phyloP scores from a whole-genome alignment of 2,888 invertebrate genomes.

The Callosobruchus maculatus region DNA sequence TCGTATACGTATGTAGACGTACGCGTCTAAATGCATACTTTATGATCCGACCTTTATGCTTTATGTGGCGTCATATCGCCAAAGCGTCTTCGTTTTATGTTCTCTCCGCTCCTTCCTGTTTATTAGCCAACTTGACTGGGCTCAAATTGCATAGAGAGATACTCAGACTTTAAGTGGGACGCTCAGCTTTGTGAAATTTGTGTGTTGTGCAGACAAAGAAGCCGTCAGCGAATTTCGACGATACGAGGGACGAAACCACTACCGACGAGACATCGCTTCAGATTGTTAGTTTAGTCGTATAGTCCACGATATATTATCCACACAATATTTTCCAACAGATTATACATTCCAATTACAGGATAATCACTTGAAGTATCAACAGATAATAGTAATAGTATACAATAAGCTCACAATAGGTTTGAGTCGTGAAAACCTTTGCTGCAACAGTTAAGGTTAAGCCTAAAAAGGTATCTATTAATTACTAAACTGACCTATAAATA shows the following conservation, averaged over 20 bases:
- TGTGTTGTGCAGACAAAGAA: not conserved
- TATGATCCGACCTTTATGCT: not conserved
- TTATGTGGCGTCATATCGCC: not conserved
- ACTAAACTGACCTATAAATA: too few species aligned
- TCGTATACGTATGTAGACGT: not conserved
- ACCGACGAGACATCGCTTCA: not conserved
- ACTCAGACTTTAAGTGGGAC: not conserved
- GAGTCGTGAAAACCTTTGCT: too few species aligned
- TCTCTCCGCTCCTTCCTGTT: not conserved
- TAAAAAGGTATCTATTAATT: too few species aligned
- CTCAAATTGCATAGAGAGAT: not conserved
- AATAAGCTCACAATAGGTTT: too few species aligned
- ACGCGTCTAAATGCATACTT: not conserved
- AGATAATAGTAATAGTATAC: too few species aligned
- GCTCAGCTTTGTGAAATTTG: not conserved
- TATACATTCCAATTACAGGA: too few species aligned
- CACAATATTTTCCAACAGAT: too few species aligned
- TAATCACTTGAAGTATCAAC: too few species aligned
- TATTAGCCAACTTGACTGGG: not conserved
- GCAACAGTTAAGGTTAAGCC: too few species aligned
- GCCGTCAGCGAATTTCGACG: not conserved
- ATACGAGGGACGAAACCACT: not conserved
- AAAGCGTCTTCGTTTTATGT: not conserved
- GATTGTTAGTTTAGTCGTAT: too few species aligned
- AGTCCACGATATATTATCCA: too few species aligned